Percentiles rank a stretch among this genome's conserved stretches.
Evolutionary conservation across 2,888 invertebrate genomes (phyloP).

Genomic region (Sesia bembeciformis): DNA sequence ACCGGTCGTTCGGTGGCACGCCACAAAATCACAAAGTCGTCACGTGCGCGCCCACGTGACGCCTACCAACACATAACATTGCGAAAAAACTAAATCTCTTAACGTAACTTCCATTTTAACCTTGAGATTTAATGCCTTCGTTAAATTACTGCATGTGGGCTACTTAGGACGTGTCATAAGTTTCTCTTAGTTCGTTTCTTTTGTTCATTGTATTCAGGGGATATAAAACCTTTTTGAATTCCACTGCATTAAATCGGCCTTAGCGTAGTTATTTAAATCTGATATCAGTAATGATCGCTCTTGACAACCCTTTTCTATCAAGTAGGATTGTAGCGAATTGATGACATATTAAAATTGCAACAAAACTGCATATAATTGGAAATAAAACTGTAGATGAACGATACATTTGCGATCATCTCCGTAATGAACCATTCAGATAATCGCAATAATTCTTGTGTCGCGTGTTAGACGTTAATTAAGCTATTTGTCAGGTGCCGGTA

Average conservation of each 20-base stretch:
- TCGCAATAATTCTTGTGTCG: constrained; percentile 53
- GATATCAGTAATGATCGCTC: too few species aligned
- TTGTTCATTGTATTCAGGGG: constrained; percentile 47
- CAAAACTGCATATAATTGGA: constrained; percentile 14
- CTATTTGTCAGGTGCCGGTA: constrained; percentile 66
- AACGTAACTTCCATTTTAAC: constrained; percentile 53
- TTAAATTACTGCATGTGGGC: constrained; percentile 60
- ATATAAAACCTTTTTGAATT: constrained; percentile 20
- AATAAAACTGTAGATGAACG: constrained; percentile 25
- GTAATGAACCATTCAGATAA: constrained; percentile 45
- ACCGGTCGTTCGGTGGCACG: constrained; percentile 44
- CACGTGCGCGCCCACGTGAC: constrained; percentile 69
- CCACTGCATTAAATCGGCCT: not conserved
- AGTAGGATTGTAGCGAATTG: too few species aligned
- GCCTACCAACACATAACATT: constrained; percentile 62
- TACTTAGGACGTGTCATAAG: constrained; percentile 37
- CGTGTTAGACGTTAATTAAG: constrained; percentile 70
- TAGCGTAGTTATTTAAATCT: too few species aligned
- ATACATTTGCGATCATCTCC: constrained; percentile 15
- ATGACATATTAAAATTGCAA: not conserved
- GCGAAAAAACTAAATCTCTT: constrained; percentile 64
- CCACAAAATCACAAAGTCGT: constrained; percentile 39
- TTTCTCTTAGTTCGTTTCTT: constrained; percentile 29
- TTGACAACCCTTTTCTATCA: too few species aligned
- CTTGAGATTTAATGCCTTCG: constrained; percentile 65